phyloP scores from a whole-genome alignment of 2,113 vertebrate genomes.

The Paramisgurnus dabryanus region DNA sequence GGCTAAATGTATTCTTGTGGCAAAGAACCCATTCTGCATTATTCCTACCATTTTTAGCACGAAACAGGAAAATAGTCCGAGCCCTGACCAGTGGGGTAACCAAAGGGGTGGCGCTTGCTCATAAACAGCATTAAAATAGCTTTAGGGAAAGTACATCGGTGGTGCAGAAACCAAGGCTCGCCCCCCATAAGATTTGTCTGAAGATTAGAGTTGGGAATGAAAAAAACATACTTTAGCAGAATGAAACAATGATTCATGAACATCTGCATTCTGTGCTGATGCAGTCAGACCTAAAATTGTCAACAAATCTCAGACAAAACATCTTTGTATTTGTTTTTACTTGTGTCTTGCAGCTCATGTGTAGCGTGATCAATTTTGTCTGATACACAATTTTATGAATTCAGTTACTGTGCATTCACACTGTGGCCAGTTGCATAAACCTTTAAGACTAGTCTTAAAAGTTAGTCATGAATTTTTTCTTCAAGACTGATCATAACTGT shows the following conservation, averaged over 20 bases:
- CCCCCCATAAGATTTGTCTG: not conserved
- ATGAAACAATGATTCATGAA: not conserved
- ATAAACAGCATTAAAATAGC: conserved; percentile 55
- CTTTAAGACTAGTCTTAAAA: no score
- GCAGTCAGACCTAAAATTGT: not conserved
- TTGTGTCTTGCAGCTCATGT: no score
- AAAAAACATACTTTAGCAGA: not conserved
- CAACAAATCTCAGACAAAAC: not conserved
- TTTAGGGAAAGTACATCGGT: conserved; percentile 15
- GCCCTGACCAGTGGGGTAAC: conserved; percentile 26
- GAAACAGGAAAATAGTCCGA: conserved; percentile 40
- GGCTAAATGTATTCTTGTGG: conserved; percentile 61
- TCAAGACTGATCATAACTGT: no score
- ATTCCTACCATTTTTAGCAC: conserved; percentile 41
- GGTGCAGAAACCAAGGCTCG: not conserved
- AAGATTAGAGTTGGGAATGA: not conserved
- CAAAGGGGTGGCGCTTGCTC: conserved; percentile 7
- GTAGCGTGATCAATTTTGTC: not conserved
- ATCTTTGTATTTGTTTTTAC: not conserved
- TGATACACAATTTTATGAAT: not conserved
- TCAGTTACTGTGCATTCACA: no score
- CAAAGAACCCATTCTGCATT: conserved; percentile 34
- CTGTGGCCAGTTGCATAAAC: no score
- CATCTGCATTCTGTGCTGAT: not conserved
- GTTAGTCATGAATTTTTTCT: no score